Evolutionary conservation across 2,113 vertebrate species (phyloP).

Genomic region (Entosphenus tridentatus): DNA sequence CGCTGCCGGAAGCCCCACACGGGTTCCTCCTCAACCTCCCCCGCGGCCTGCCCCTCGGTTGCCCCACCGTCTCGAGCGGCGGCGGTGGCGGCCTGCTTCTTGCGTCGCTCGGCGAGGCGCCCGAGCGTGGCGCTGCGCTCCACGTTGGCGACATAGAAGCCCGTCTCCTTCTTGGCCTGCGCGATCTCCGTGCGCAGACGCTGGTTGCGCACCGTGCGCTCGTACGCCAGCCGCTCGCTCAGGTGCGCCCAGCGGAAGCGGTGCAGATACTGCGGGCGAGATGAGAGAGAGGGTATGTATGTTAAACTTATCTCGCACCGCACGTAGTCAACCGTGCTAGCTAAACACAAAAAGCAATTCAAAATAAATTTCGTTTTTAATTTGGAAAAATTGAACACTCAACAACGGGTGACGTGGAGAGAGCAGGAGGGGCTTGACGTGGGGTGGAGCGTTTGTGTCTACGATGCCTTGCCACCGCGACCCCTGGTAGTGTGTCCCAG

Average conservation of each 20-base stretch:
- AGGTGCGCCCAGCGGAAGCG: conserved; percentile 66
- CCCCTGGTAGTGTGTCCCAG: too few relatives aligned
- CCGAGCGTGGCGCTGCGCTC: conserved; percentile 39
- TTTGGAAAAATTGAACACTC: too few relatives aligned
- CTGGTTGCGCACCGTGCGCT: conserved; percentile 45
- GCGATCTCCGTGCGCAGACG: conserved; percentile 47
- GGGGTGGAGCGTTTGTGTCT: too few relatives aligned
- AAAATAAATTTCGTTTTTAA: too few relatives aligned
- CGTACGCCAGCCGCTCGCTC: conserved; percentile 50
- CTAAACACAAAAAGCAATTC: too few relatives aligned
- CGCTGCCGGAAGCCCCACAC: conserved; percentile 47
- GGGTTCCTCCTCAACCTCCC: conserved; percentile 25
- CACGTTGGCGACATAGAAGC: conserved; percentile 52
- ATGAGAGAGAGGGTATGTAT: background rate
- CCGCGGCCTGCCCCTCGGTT: conserved; percentile 13
- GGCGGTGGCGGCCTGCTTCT: conserved; percentile 15
- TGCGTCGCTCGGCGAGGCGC: conserved; percentile 13
- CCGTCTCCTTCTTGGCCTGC: conserved; percentile 54
- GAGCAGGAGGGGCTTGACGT: too few relatives aligned
- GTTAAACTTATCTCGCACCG: too few relatives aligned
- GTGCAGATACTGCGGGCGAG: conserved; percentile 41
- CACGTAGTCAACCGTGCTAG: too few relatives aligned
- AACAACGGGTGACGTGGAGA: too few relatives aligned
- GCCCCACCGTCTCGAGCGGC: background rate
- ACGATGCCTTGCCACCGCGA: too few relatives aligned